phyloP scores from a whole-genome alignment of 2,113 vertebrate genomes.

The Urocynchramus pylzowi region DNA sequence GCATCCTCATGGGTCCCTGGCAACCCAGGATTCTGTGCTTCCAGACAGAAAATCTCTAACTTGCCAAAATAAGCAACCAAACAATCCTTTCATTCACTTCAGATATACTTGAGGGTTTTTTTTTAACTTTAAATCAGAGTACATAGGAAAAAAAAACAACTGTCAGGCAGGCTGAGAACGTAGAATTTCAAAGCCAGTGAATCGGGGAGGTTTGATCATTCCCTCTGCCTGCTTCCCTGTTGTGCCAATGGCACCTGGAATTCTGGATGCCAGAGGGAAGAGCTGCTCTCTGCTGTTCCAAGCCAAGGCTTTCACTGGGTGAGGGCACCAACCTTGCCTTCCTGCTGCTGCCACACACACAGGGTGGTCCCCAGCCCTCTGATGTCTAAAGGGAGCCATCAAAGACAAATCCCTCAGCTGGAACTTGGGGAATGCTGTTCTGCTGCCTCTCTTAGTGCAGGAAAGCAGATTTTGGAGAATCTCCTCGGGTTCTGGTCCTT shows the following conservation, averaged over 20 bases:
- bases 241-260: not conserved
- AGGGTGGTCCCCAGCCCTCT: not conserved
- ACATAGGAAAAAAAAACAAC: not conserved
- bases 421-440: not conserved
- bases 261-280: no score
- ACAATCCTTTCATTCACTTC: not conserved
- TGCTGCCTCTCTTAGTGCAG: not conserved
- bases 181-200: not conserved
- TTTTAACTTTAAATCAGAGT: not conserved
- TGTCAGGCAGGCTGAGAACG: not conserved
- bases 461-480: not conserved
- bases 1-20: not conserved
- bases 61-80: not conserved
- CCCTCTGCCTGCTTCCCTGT: not conserved
- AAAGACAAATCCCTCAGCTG: not conserved
- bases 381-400: not conserved
- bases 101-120: not conserved
- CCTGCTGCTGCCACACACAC: not conserved
- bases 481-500: not conserved
- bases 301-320: not conserved
- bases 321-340: no score
- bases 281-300: not conserved
- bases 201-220: not conserved
- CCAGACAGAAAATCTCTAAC: not conserved
- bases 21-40: not conserved